Percentiles rank a stretch among this genome's conserved stretches.
phyloP scores from a whole-genome alignment of 2,113 vertebrate species.

The Pachycephala philippinensis region DNA sequence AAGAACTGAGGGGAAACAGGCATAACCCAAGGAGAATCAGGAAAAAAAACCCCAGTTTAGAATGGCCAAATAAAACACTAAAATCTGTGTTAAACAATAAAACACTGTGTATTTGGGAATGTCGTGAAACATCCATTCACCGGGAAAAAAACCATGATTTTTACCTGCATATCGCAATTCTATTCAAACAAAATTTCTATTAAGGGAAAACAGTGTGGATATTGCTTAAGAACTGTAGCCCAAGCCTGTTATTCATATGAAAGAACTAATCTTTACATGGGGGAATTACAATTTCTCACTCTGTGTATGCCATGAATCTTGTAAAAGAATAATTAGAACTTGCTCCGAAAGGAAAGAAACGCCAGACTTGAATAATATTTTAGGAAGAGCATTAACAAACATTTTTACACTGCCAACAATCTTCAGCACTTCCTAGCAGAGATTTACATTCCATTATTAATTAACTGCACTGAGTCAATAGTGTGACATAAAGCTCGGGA shows the following conservation, averaged over 20 bases:
- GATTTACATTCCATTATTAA: slow-evolving; percentile 48
- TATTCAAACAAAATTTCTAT: neutral
- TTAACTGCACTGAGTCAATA: slow-evolving; percentile 31
- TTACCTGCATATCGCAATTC: neutral
- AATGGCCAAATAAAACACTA: neutral
- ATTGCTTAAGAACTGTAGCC: neutral
- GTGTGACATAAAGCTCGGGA: slow-evolving; percentile 16
- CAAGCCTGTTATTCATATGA: neutral
- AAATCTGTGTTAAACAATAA: neutral
- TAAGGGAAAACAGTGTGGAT: neutral
- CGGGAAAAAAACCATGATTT: neutral
- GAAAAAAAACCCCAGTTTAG: neutral
- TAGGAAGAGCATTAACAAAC: slow-evolving; percentile 34
- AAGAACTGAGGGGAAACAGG: neutral
- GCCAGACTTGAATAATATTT: slow-evolving; percentile 18
- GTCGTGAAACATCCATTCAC: neutral
- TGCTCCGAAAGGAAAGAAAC: slow-evolving; percentile 22
- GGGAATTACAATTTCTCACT: slow-evolving; percentile 49
- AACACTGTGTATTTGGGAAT: neutral
- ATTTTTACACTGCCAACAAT: slow-evolving; percentile 24
- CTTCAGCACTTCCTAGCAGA: neutral
- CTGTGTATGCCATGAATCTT: neutral
- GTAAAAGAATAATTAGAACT: slow-evolving; percentile 58
- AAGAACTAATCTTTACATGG: slow-evolving; percentile 36
- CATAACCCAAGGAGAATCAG: neutral